These are phyloP conservation scores for Acleris laterana DNA, from an alignment of 2,888 invertebrate species.

Conservation along the genomic window DNA sequence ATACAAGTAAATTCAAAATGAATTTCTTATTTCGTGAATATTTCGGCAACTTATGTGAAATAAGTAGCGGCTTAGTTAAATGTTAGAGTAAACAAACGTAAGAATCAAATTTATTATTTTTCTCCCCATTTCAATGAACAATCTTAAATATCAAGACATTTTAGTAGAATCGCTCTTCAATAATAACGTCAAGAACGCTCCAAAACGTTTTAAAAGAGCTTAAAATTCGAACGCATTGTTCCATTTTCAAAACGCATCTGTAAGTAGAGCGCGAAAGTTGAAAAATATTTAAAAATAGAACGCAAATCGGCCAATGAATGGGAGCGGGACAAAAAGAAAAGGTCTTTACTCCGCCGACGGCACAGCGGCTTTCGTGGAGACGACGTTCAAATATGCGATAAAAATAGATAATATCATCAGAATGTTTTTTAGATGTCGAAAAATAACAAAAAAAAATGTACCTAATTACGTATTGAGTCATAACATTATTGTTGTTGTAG, in stretches of 20 bases:
- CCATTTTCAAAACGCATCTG: slow-evolving; percentile 39
- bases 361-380: slow-evolving; percentile 36
- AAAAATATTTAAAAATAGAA: slow-evolving; percentile 44
- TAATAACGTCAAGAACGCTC: neutral
- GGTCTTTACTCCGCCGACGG: slow-evolving; percentile 35
- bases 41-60: no score
- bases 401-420: no score
- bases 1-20: no score
- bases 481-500: no score
- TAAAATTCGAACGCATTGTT: slow-evolving; percentile 33
- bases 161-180: neutral
- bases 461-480: no score
- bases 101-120: no score
- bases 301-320: slow-evolving; percentile 41
- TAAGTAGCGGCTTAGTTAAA: no score
- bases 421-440: no score
- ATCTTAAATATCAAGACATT: neutral
- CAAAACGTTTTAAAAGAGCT: neutral
- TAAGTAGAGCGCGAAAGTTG: slow-evolving; percentile 41
- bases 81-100: no score
- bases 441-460: no score
- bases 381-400: neutral
- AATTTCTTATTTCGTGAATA: no score
- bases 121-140: no score
- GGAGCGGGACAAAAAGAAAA: slow-evolving; percentile 38